Evolutionary conservation across 2,113 vertebrate species (phyloP), one percentile per base, ranked within the genome.

Genomic region (Paramormyrops kingsleyae): DNA sequence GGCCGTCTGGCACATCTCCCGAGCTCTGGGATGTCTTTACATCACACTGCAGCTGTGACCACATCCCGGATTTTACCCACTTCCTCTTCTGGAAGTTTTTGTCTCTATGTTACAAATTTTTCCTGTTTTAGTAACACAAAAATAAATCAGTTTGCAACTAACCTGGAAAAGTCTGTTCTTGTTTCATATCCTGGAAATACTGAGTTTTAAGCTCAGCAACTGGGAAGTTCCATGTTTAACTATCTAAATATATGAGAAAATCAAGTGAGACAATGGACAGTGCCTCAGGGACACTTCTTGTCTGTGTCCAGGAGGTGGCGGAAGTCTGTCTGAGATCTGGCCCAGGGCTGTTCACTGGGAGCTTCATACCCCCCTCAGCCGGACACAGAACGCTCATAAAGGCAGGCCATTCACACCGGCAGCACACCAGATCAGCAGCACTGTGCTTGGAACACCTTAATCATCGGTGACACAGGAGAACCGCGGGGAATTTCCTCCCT

Each of bases 391-490:
- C 0, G 47, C 84, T 13, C 21, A 27, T 86, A 39, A 56, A 24
- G 17, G 52, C 12, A 15, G n/a, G 6, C 46, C 46, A 10, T 17
- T 8, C 44, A 47, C 50, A 53, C 27, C 31, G 6, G 24, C 31
- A 4, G 15, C 47, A 27, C 35, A 39, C 13, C 21, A 31, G 44
- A 27, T 31, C 12, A 6, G 35, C 19, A 59, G 35, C 94, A 93
- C 95, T 93, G 93, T 92, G 94, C 93, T 91, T 93, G 93, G 94
- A 94, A 89, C 93, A 91, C 92, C 90, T 95, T 94, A 96, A 94
- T 94, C 94, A 94, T 93, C 91, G 87, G 91, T 83, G 86, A 91
- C 92, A 92, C 92, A 47, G 91, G 92, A 92, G 92, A 77, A 91
- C 93, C 90, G 92, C 94, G 94, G 94, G 94, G 94, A 94, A 94